Evolutionary conservation across 2,888 invertebrate genomes (phyloP).

Genomic region (Euplexia lucipara): DNA sequence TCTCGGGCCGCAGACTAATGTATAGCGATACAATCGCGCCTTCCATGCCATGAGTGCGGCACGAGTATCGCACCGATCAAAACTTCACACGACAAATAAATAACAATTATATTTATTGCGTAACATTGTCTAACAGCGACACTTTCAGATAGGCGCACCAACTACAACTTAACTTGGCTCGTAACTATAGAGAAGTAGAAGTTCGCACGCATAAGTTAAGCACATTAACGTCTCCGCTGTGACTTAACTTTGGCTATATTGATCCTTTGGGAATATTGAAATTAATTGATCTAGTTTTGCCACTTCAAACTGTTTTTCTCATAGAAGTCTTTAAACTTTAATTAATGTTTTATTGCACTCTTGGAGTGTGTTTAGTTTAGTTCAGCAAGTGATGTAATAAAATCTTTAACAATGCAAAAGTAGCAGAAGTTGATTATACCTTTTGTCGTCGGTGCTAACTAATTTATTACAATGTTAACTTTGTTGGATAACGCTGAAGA

Average conservation of each 20-base stretch:
- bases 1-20: slow-evolving; percentile 76
- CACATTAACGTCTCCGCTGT: slow-evolving; percentile 82
- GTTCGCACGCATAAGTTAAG: slow-evolving; percentile 84
- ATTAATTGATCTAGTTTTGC: slow-evolving; percentile 77
- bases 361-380: slow-evolving; percentile 20
- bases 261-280: slow-evolving; percentile 79
- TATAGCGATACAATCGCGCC: slow-evolving; percentile 77
- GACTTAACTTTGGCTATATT: slow-evolving; percentile 78
- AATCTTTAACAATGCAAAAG: slow-evolving; percentile 51
- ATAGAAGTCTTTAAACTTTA: slow-evolving; percentile 60
- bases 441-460: slow-evolving; percentile 37
- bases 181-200: slow-evolving; percentile 80
- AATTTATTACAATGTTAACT: slow-evolving; percentile 39
- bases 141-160: slow-evolving; percentile 72
- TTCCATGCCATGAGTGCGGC: slow-evolving; percentile 67
- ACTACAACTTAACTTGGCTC: slow-evolving; percentile 78
- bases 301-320: slow-evolving; percentile 62
- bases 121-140: slow-evolving; percentile 74
- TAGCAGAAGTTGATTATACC: slow-evolving; percentile 46
- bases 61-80: slow-evolving; percentile 70
- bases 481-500: slow-evolving; percentile 22
- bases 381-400: slow-evolving; percentile 49
- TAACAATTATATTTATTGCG: slow-evolving; percentile 81
- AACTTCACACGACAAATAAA: slow-evolving; percentile 76
- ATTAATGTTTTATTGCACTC: slow-evolving; percentile 44